Evolutionary conservation across 2,888 invertebrate species (phyloP), one percentile per base, ranked within the genome.

Genomic region (Eupithecia exiguata): DNA sequence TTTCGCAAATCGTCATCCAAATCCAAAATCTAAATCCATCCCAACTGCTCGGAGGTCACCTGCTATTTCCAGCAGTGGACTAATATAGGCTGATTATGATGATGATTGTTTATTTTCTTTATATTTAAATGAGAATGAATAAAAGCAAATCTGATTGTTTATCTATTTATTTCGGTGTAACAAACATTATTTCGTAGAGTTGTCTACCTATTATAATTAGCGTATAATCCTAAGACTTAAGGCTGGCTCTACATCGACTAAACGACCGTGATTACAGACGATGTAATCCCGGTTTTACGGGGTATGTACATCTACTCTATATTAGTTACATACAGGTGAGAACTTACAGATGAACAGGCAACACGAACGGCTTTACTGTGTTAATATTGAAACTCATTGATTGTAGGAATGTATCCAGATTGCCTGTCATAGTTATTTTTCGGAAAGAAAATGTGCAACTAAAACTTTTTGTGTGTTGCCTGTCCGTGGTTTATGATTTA

Each of bases 131-230:
- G 46, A 25, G 1, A 43, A 21, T 5, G 77, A 84, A 83, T 83
- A 80, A 86, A 86, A 82, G 85, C 80, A 81, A 78, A 80, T 66
- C 77, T 81, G 86, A 87, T 80, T 85, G 80, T 87, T 88, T 87
- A 87, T 93, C 92, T 93, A 93, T 80, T 75, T 80, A 80, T 93
- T 94, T 93, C 92, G 84, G 92, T 94, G 93, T 94, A 93, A 94
- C 94, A 94, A 94, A 93, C 92, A 92, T 93, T 92, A 88, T 89
- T 87, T 84, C 84, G 87, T 87, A 88, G 86, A 89, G 87, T 91
- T 86, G 84, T 88, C 89, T 89, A 88, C 84, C 85, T 91, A 91
- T 87, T 88, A 86, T 86, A 89, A 85, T 88, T 89, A 91, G 87
- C 86, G 80, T 84, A 81, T 88, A 87, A 83, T 78, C 82, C 84